Conservation (phyloP, 2,113 vertebrate species). For the Pogonocichla stellata region DNA sequence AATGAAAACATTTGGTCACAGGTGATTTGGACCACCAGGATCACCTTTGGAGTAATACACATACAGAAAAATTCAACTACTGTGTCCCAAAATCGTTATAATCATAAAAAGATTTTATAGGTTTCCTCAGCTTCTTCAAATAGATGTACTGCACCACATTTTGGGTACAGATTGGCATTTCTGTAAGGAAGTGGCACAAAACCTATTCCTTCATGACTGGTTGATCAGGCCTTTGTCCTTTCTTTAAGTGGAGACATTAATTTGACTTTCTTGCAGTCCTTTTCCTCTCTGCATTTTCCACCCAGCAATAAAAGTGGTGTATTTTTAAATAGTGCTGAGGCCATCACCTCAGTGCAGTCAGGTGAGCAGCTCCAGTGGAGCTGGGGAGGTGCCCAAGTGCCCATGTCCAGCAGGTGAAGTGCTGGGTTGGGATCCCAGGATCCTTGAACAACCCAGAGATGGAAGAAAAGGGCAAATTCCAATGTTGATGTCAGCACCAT, state of each 20-base stretch:
- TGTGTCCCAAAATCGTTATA: background rate
- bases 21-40: background rate
- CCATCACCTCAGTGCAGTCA: background rate
- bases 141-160: background rate
- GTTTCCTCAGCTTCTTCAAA: background rate
- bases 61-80: background rate
- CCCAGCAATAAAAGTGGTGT: background rate
- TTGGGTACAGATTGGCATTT: background rate
- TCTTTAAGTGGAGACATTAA: background rate
- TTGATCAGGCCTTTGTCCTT: background rate
- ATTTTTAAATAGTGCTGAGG: background rate
- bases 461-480: background rate
- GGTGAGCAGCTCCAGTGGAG: background rate
- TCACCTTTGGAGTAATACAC: background rate
- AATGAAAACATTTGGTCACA: background rate
- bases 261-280: background rate
- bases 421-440: background rate
- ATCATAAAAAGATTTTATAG: background rate
- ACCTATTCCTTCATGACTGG: background rate
- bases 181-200: background rate
- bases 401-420: background rate
- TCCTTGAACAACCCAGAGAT: background rate
- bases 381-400: background rate
- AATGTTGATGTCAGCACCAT: background rate
- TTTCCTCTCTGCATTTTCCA: background rate